phyloP scores from a whole-genome alignment of 2,113 vertebrate genomes.

The Plestiodon gilberti region DNA sequence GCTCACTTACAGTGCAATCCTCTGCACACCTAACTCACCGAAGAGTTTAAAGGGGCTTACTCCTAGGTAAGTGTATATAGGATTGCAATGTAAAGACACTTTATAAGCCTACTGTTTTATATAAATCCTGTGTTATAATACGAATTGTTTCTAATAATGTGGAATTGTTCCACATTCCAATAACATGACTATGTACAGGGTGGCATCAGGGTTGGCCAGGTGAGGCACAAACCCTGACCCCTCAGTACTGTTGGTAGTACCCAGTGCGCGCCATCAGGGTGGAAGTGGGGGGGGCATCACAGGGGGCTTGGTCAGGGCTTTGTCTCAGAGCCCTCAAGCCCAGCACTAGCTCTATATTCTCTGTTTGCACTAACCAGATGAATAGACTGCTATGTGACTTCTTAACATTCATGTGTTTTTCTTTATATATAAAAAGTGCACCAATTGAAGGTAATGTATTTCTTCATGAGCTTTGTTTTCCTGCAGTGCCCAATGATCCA shows the following conservation, averaged over 20 bases:
- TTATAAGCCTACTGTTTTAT: neutral
- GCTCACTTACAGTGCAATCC: neutral
- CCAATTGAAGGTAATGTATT: conserved; percentile 66
- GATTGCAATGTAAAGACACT: too few relatives aligned
- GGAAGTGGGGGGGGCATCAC: too few relatives aligned
- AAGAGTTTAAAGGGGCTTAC: too few relatives aligned
- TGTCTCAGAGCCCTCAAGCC: too few relatives aligned
- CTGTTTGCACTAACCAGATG: conserved; percentile 35
- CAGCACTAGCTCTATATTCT: conserved; percentile 1
- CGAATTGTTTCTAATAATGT: conserved; percentile 19
- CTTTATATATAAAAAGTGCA: conserved; percentile 53
- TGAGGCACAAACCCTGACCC: too few relatives aligned
- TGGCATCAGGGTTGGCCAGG: too few relatives aligned
- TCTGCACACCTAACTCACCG: too few relatives aligned
- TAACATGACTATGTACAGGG: too few relatives aligned
- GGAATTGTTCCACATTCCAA: neutral
- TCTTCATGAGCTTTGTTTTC: conserved; percentile 89
- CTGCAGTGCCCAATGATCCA: conserved; percentile 97
- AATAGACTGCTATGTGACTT: conserved; percentile 36
- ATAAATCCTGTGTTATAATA: neutral
- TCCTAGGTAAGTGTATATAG: too few relatives aligned
- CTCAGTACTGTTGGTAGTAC: too few relatives aligned
- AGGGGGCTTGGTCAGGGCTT: too few relatives aligned
- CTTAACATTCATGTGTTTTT: conserved; percentile 48
- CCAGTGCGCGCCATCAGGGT: too few relatives aligned